phyloP scores from a whole-genome alignment of 2,113 vertebrate genomes.

The Uropsilus gracilis region DNA sequence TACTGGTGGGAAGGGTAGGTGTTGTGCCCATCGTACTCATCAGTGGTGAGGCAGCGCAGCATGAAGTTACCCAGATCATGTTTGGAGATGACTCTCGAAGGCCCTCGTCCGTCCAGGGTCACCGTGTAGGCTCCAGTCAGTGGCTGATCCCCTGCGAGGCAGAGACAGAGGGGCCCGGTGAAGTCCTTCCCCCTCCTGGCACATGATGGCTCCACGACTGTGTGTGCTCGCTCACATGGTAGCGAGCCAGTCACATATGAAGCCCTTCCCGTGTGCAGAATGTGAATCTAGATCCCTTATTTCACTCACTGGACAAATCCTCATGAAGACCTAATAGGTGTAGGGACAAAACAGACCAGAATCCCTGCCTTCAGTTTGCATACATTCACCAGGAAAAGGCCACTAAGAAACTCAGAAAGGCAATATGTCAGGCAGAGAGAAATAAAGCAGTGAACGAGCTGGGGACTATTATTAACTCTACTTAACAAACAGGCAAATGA shows the following conservation, averaged over 20 bases:
- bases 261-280: not conserved
- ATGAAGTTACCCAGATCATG: constrained; percentile 94
- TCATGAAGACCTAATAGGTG: not conserved
- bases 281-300: not conserved
- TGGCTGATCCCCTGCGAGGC: constrained; percentile 87
- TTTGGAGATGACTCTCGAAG: constrained; percentile 92
- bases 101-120: constrained; percentile 83
- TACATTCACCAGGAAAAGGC: not conserved
- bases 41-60: constrained; percentile 89
- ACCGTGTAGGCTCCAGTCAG: constrained; percentile 88
- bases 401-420: not conserved
- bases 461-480: not conserved
- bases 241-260: not conserved
- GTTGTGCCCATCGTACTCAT: constrained; percentile 88
- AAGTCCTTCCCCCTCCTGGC: not conserved
- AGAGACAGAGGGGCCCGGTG: not conserved
- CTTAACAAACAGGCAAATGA: not conserved
- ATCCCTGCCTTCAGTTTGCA: not conserved
- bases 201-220: rapidly evolving
- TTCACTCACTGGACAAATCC: not conserved
- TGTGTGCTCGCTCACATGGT: not conserved
- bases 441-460: not conserved
- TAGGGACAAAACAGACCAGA: not conserved
- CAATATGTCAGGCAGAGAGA: not conserved
- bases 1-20: constrained; percentile 91